Evolutionary conservation across 2,113 vertebrate species (phyloP), one percentile per base, ranked within the genome.

Genomic region (Capricornis sumatraensis): DNA sequence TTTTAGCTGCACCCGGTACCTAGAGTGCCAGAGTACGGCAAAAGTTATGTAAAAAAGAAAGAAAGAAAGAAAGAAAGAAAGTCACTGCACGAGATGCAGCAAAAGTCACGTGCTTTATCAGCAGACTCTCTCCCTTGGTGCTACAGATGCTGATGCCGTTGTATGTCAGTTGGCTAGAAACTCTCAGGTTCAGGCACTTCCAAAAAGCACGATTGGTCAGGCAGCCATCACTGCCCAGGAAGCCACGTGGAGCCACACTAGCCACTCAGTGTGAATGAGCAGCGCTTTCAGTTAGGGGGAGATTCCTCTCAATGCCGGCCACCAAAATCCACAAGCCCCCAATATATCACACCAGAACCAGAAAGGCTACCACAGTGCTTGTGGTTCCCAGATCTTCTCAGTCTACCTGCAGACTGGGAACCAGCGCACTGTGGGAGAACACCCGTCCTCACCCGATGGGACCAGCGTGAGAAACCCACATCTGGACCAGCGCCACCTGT

Each of bases 271-370:
- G 5, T 33, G 21, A 92, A 84, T 13, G 17, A 89, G 27, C 21
- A 12, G 25, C n/a, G 11, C 47, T 36, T 57, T 28, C 28, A 7
- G 33, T 19, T 71, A 3, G 33, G 27, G 21, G 33, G 16, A 45
- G 50, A 52, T 1, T 64, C 74, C n/a, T 4, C 45, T 28, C 19
- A 1, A 12, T 17, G n/a, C 23, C 0, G 0, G n/a, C 53, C 13
- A 21, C 57, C 10, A 21, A 2, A 45, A 6, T 23, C 3, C 10
- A 17, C 16, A 6, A 14, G 2, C 43, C 27, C 10, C 81, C 23
- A n/a, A 19, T 17, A 7, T 25, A 1, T 84, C 83, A 23, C 1
- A 10, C 3, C 30, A 12, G 81, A 71, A 15, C 53, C 55, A 4
- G 40, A 30, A 15, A 79, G 74, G 25, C 23, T 6, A 1, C 10